Conservation (phyloP, 2,888 invertebrate species). For the Himalopsyche anomala region DNA sequence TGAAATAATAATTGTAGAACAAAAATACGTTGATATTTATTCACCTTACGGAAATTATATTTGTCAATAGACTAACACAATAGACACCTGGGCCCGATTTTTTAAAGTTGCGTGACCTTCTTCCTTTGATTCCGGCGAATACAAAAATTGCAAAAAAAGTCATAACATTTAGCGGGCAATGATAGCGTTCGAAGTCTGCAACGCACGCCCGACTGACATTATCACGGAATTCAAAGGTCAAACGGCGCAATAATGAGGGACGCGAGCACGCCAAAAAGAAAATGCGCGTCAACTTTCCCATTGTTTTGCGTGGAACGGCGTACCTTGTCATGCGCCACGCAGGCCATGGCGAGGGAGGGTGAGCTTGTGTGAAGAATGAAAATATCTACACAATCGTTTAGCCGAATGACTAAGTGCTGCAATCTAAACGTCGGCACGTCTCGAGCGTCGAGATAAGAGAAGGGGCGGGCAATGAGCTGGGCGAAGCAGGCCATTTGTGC, state of each 20-base stretch:
- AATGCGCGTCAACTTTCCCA: neutral
- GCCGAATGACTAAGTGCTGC: constrained; percentile 16
- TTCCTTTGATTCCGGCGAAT: neutral
- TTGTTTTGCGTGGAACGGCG: neutral
- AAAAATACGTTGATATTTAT: no score
- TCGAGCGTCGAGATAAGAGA: neutral
- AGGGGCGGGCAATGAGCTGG: neutral
- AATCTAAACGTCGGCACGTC: constrained; percentile 21
- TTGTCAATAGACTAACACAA: no score
- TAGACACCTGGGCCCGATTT: no score
- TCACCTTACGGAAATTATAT: no score
- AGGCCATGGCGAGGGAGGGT: neutral
- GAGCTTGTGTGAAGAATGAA: neutral
- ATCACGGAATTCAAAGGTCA: constrained; percentile 2
- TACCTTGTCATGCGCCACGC: no score
- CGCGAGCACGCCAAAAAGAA: neutral
- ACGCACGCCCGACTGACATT: constrained; percentile 9
- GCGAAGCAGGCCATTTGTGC: neutral
- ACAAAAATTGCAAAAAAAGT: neutral
- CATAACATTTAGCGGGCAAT: neutral
- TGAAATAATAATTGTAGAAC: no score
- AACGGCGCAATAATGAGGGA: neutral
- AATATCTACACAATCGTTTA: constrained; percentile 34
- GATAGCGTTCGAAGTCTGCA: neutral
- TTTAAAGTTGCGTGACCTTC: neutral